phyloP scores from a whole-genome alignment of 2,888 invertebrate genomes.

The Volucella inanis region DNA sequence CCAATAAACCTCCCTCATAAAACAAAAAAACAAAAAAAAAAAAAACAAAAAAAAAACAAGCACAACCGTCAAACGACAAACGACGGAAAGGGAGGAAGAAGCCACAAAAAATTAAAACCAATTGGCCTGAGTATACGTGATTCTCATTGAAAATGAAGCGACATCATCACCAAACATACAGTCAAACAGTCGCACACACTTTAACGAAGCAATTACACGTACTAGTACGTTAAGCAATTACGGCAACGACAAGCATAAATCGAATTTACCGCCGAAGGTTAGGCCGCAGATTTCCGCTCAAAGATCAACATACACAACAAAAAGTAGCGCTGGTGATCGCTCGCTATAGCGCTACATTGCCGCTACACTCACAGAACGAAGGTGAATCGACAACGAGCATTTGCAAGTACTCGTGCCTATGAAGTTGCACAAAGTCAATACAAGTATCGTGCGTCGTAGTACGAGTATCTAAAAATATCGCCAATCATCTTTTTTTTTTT shows the following conservation, averaged over 20 bases:
- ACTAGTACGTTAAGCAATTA: conserved; percentile 58
- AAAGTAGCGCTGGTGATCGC: conserved; percentile 28
- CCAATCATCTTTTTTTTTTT: conserved; percentile 30
- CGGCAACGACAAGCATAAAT: conserved; percentile 58
- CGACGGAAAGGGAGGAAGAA: not conserved
- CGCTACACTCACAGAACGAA: conserved; percentile 37
- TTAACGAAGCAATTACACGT: not conserved
- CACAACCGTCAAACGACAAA: not conserved
- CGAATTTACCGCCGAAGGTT: conserved; percentile 71
- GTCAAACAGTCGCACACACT: not conserved
- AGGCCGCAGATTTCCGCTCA: conserved; percentile 71
- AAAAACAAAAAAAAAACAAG: not conserved
- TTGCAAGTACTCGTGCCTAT: conserved; percentile 7
- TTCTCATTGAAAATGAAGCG: conserved; percentile 59
- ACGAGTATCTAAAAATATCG: conserved; percentile 48
- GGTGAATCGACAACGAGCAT: conserved; percentile 36
- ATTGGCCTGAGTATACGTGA: conserved; percentile 59
- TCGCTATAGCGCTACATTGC: conserved; percentile 5
- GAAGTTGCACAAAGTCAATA: conserved; percentile 33
- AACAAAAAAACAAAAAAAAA: conserved; percentile 6
- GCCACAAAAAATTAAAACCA: conserved; percentile 47
- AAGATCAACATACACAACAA: conserved; percentile 52
- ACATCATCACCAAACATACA: conserved; percentile 32
- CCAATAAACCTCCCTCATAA: conserved; percentile 62
- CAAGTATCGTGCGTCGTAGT: conserved; percentile 8